Conservation (phyloP, 2,888 invertebrate species). For the Corbicula japonica region DNA sequence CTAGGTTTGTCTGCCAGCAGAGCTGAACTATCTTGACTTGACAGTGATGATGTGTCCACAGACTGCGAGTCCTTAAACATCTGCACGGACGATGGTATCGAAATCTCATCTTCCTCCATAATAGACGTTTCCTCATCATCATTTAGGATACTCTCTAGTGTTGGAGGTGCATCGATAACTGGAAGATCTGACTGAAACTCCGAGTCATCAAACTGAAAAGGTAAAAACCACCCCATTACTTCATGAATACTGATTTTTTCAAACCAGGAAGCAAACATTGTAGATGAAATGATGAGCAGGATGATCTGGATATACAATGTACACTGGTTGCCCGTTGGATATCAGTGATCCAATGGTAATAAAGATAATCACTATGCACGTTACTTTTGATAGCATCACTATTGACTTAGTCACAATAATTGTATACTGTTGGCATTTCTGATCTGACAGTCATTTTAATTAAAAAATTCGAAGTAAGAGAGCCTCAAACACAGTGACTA, state of each 20-base stretch:
- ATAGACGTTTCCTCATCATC: constrained; percentile 87
- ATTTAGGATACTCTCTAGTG: constrained; percentile 93
- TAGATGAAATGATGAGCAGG: no score
- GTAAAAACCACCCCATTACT: not conserved
- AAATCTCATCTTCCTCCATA: constrained; percentile 79
- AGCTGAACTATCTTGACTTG: constrained; percentile 82
- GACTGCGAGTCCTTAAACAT: constrained; percentile 82
- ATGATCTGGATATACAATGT: no score
- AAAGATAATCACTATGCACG: no score
- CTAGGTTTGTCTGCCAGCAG: constrained; percentile 68
- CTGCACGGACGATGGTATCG: constrained; percentile 72
- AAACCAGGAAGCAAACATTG: no score
- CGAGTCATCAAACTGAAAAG: constrained; percentile 92
- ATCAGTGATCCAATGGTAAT: no score
- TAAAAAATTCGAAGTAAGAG: no score
- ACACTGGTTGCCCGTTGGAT: no score
- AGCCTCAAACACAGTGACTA: no score
- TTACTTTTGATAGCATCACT: no score
- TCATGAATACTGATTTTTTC: not conserved
- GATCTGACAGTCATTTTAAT: no score
- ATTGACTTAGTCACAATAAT: no score
- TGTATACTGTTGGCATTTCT: no score
- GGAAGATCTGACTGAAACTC: constrained; percentile 91
- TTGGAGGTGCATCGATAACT: constrained; percentile 91
- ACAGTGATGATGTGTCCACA: constrained; percentile 83